phyloP scores from a whole-genome alignment of 2,113 vertebrate genomes.

The Gorilla gorilla region DNA sequence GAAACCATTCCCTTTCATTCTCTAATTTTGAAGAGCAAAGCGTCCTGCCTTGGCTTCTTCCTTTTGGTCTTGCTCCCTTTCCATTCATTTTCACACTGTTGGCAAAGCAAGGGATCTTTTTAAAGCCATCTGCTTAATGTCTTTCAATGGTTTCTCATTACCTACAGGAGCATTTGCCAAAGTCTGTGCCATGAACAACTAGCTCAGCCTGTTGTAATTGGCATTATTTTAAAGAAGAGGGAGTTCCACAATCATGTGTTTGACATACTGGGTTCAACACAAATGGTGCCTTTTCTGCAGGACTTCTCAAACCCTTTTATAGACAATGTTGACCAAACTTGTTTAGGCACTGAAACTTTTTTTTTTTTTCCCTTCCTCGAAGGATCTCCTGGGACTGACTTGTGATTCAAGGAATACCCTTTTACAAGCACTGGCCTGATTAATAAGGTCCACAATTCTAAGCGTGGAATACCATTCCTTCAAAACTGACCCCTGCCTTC shows the following conservation, averaged over 20 bases:
- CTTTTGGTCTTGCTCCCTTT: not conserved
- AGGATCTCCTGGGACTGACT: not conserved
- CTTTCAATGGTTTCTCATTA: not conserved
- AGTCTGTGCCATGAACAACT: not conserved
- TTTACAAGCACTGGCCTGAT: not conserved
- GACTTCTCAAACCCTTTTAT: not conserved
- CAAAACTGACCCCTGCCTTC: not conserved
- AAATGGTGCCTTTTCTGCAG: not conserved
- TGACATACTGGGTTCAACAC: not conserved
- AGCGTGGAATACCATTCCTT: not conserved
- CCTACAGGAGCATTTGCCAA: not conserved
- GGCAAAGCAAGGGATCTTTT: not conserved
- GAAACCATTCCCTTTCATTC: not conserved
- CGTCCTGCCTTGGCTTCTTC: no score
- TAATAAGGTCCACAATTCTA: not conserved
- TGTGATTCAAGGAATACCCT: not conserved
- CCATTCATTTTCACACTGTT: not conserved
- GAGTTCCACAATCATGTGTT: not conserved
- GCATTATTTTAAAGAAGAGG: not conserved
- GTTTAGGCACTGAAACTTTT: not conserved
- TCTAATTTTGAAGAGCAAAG: not conserved
- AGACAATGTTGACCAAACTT: not conserved
- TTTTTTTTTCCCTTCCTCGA: not conserved
- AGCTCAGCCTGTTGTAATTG: not conserved
- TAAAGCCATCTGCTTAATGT: not conserved